These are phyloP conservation scores for Drosophila busckii DNA, from an alignment of 1,140 invertebrate genomes.

Conservation along the genomic window DNA sequence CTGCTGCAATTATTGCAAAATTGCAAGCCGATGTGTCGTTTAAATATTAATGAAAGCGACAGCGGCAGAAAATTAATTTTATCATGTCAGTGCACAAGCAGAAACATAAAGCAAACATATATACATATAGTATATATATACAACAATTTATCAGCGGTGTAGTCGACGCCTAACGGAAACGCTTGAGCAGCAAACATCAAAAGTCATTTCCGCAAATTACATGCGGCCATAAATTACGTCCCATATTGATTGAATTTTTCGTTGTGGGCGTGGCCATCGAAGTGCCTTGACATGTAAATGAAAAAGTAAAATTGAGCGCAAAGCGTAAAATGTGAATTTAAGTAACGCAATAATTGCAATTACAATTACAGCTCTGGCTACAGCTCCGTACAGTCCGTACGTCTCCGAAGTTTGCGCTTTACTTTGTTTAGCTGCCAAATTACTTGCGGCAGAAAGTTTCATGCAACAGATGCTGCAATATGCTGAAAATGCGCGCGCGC, in stretches of 20 bases:
- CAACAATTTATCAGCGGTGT: no score
- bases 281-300: no score
- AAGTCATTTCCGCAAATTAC: slow-evolving; percentile 69
- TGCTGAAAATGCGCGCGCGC: slow-evolving; percentile 36
- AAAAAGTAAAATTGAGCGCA: no score
- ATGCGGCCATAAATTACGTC: slow-evolving; percentile 61
- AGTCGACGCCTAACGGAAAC: slow-evolving; percentile 30
- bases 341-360: slow-evolving; percentile 66
- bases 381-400: no score
- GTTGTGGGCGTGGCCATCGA: no score
- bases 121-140: no score
- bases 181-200: slow-evolving; percentile 41
- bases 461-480: slow-evolving; percentile 72
- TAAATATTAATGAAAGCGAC: slow-evolving; percentile 59
- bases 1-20: neutral
- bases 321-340: slow-evolving; percentile 47
- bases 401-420: slow-evolving; percentile 9
- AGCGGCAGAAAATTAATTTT: slow-evolving; percentile 61
- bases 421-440: slow-evolving; percentile 12
- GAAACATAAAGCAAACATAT: no score
- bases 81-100: no score
- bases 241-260: slow-evolving; percentile 47
- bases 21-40: slow-evolving; percentile 21
- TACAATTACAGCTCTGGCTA: slow-evolving; percentile 43
- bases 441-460: slow-evolving; percentile 27